These are phyloP conservation scores for Carcharodon carcharias DNA, from an alignment of 2,797 vertebrate species.

Conservation along the genomic window DNA sequence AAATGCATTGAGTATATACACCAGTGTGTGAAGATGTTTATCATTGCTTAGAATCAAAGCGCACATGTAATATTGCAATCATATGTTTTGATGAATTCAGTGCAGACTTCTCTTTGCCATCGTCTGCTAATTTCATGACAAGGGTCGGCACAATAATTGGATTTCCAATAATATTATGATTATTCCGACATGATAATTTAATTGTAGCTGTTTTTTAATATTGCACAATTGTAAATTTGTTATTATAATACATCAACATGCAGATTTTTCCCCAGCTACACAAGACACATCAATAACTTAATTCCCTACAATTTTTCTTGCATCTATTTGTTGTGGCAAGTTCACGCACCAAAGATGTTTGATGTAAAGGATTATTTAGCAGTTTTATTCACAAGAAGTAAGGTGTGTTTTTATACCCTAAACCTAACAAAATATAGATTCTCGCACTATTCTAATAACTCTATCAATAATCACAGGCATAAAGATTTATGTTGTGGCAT, in stretches of 20 bases:
- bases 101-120: conserved; percentile 97
- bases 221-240: conserved; percentile 98
- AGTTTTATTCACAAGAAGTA: not conserved
- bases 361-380: conserved; percentile 17
- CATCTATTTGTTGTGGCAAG: conserved; percentile 69
- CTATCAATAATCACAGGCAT: conserved; percentile 31
- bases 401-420: not conserved
- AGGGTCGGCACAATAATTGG: conserved; percentile 98
- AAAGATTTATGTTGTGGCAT: conserved; percentile 36
- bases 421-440: conserved; percentile 25
- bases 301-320: conserved; percentile 89
- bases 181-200: conserved; percentile 99
- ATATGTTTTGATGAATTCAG: conserved; percentile 99
- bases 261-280: conserved; percentile 84
- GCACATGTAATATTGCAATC: conserved; percentile 99
- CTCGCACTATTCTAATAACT: conserved; percentile 19
- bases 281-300: conserved; percentile 94
- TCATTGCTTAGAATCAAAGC: conserved; percentile 99
- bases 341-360: conserved; percentile 3
- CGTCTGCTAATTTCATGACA: conserved; percentile 99
- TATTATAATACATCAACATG: conserved; percentile 98
- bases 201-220: conserved; percentile 99
- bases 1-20: conserved; percentile 82
- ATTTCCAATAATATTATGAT: conserved; percentile 99
- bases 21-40: conserved; percentile 91